A percentile compares a stretch with the other conserved stretches of the same genome.
phyloP scores from a whole-genome alignment of 2,113 vertebrate species.

The Neogale vison region DNA sequence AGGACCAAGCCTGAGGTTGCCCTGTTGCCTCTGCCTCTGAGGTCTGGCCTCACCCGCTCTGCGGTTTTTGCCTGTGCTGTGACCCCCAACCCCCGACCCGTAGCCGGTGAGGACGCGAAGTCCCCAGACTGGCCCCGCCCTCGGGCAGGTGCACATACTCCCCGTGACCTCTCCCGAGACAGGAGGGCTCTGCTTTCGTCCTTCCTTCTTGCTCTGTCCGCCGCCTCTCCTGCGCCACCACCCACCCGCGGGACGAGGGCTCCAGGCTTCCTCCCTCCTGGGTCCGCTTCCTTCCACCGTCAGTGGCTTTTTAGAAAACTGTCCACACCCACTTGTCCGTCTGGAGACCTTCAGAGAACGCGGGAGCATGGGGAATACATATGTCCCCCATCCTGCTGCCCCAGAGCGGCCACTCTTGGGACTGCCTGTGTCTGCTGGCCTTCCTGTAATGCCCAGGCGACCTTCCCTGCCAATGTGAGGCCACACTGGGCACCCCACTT shows the following conservation, averaged over 20 bases:
- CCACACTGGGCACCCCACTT: fast-evolving
- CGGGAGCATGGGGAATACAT: no score
- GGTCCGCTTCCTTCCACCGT: background rate
- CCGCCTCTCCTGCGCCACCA: background rate
- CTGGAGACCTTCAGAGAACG: background rate
- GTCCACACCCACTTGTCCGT: no score
- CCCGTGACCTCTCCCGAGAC: background rate
- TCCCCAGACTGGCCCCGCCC: background rate
- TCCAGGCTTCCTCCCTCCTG: background rate
- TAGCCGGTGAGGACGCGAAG: background rate
- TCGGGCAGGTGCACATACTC: fast-evolving
- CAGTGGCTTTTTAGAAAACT: background rate
- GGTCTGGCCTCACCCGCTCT: background rate
- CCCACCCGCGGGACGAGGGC: background rate
- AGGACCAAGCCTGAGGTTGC: background rate
- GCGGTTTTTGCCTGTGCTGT: background rate
- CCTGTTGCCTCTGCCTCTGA: background rate
- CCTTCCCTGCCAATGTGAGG: background rate
- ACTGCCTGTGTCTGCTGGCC: background rate
- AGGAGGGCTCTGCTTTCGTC: background rate
- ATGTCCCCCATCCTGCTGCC: background rate
- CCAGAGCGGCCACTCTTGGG: background rate
- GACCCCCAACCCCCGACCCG: background rate
- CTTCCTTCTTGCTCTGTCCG: background rate
- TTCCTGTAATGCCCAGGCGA: background rate